Percentiles rank a stretch among this genome's conserved stretches.
Conservation (phyloP, 2,797 vertebrate genomes). For the Heterohyrax brucei region DNA sequence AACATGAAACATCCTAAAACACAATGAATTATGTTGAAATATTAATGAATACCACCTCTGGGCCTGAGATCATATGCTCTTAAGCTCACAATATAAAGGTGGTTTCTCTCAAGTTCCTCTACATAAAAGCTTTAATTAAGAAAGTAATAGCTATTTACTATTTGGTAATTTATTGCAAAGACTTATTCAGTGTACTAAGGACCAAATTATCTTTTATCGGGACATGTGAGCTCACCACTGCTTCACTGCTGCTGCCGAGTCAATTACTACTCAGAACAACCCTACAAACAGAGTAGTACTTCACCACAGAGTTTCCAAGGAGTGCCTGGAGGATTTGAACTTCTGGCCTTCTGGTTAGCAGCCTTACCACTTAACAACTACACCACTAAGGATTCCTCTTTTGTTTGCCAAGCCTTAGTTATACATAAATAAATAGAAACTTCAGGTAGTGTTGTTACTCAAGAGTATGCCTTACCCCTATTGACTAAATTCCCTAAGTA, state of each 20-base stretch:
- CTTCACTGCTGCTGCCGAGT: neutral
- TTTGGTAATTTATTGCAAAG: neutral
- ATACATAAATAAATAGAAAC: neutral
- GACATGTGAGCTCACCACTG: neutral
- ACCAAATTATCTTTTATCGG: neutral
- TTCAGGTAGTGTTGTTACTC: neutral
- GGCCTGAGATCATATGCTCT: neutral
- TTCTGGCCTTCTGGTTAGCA: too few relatives aligned
- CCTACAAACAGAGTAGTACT: too few relatives aligned
- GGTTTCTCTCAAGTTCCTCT: neutral
- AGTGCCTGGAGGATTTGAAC: too few relatives aligned
- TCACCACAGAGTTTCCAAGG: too few relatives aligned
- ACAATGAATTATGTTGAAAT: conserved; percentile 57
- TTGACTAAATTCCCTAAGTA: neutral
- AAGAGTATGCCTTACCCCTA: neutral
- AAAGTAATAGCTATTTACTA: neutral
- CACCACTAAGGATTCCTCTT: too few relatives aligned
- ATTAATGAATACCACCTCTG: neutral
- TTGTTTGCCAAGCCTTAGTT: neutral
- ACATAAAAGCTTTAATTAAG: neutral
- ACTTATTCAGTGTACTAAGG: neutral
- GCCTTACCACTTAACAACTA: too few relatives aligned
- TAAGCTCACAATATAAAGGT: conserved; percentile 16
- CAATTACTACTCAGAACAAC: too few relatives aligned
- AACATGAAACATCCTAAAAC: conserved; percentile 55